Conservation (phyloP, 2,888 invertebrate species). For the Stenolophus ochropezus region DNA sequence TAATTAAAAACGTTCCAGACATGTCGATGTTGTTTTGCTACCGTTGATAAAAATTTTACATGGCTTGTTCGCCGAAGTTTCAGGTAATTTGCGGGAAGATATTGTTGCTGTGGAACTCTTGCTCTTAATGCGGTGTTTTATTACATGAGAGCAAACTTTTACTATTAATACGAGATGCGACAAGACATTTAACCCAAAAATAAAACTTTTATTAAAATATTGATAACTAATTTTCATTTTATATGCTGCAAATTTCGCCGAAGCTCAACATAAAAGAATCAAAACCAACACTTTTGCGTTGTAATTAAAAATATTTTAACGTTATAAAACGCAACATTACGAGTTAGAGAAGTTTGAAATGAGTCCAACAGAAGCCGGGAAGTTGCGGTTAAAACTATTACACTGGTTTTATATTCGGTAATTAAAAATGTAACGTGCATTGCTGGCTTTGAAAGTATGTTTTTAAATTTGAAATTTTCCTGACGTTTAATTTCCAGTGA, state of each 20-base stretch:
- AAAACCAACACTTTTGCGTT: not conserved
- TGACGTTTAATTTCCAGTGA: constrained; percentile 4
- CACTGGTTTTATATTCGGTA: constrained; percentile 4
- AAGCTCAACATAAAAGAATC: not conserved
- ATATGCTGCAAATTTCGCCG: not conserved
- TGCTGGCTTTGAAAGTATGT: constrained; percentile 6
- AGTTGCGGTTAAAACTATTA: constrained; percentile 11
- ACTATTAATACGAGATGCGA: constrained; percentile 1
- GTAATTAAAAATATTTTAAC: constrained; percentile 10
- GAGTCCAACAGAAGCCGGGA: not conserved
- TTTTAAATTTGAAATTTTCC: constrained; percentile 23
- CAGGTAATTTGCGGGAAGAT: not conserved
- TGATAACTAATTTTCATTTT: not conserved
- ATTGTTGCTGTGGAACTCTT: constrained; percentile 13
- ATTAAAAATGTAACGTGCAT: constrained; percentile 17
- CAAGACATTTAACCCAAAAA: no score
- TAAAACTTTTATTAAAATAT: no score
- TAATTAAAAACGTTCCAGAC: constrained; percentile 36
- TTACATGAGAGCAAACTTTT: not conserved
- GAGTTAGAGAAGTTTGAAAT: constrained; percentile 20
- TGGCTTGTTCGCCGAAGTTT: constrained; percentile 28
- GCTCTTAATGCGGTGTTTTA: constrained; percentile 5
- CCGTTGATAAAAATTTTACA: constrained; percentile 24
- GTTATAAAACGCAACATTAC: constrained; percentile 16
- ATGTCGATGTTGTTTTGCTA: constrained; percentile 36